Evolutionary conservation across 2,888 invertebrate genomes (phyloP), one percentile per base, ranked within the genome.

Genomic region (Lasioglossum villosulum): DNA sequence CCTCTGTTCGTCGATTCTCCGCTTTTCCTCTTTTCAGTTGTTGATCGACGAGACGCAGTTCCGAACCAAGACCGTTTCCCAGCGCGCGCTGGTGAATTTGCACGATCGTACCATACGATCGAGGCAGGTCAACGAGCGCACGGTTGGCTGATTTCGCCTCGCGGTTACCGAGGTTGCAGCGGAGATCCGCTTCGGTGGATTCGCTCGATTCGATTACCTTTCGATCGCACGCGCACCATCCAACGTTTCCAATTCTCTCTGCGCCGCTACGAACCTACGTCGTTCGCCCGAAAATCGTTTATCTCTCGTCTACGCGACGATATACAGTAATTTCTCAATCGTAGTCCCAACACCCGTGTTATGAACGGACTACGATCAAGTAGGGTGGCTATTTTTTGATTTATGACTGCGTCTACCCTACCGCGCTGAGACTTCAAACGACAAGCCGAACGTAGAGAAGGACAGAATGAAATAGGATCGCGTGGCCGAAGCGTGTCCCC

Each of bases 131-230:
- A 88, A 92, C 93, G 91, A 89, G 91, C 90, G 86, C 90, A 92
- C 91, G 91, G 93, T 89, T 89, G 91, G 91, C 83, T 92, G 91
- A 88, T 91, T 91, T 92, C 90, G 86, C 90, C 86, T 87, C 91
- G 91, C 91, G 91, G 92, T 92, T 90, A 90, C 91, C 82, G 45
- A 91, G 90, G 92, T 93, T 91, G 89, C 89, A 86, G 91, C 93
- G 94, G 93, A 94, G 92, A 94, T 94, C 86, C 93, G 94, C 93
- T 93, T 90, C 92, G 93, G 86, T 93, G 93, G 89, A 89, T 92
- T 91, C 89, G 90, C 80, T 89, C 88, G 84, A 82, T 77, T 79
- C 86, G 73, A 73, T 73, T 82, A 75, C 80, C 82, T 56, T 59
- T 74, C 80, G 73, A 45, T 74, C 52, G 30, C 56, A 19, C 48